phyloP scores from a whole-genome alignment of 64 coral and sea anemone genomes.

The Stichodactyla mertensii region DNA sequence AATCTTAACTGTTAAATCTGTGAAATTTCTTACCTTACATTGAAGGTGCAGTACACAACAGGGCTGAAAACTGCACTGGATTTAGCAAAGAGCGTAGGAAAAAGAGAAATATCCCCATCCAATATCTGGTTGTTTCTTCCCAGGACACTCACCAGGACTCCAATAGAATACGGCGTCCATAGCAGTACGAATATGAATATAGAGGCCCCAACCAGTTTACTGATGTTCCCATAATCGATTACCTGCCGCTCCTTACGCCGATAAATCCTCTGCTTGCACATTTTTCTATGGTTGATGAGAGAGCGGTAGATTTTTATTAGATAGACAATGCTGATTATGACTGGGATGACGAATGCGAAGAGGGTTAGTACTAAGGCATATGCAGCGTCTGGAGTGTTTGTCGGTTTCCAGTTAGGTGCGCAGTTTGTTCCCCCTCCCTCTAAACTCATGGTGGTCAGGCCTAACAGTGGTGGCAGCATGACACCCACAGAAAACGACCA shows the following conservation, averaged over 20 bases:
- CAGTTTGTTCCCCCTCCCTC: slow-evolving; percentile 16
- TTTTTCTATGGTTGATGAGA: neutral
- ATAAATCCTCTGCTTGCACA: neutral
- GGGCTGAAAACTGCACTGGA: slow-evolving; percentile 7
- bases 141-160: neutral
- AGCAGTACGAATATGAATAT: neutral
- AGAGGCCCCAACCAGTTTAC: neutral
- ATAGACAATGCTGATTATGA: neutral
- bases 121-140: neutral
- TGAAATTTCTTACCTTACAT: neutral
- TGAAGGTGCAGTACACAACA: slow-evolving; percentile 6
- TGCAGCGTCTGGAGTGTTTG: neutral
- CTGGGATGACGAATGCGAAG: neutral
- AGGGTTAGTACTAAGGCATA: slow-evolving; percentile 6
- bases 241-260: neutral
- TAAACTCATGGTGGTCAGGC: neutral
- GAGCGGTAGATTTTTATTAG: neutral
- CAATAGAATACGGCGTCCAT: slow-evolving; percentile 2
- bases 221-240: neutral
- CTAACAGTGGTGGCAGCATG: neutral
- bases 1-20: neutral
- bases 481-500: neutral
- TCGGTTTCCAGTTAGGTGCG: slow-evolving; percentile 17
- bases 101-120: neutral
- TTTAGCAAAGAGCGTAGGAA: slow-evolving; percentile 10